These are phyloP conservation scores for Ailurus styani DNA, from an alignment of 2,113 vertebrate species.

Conservation along the genomic window DNA sequence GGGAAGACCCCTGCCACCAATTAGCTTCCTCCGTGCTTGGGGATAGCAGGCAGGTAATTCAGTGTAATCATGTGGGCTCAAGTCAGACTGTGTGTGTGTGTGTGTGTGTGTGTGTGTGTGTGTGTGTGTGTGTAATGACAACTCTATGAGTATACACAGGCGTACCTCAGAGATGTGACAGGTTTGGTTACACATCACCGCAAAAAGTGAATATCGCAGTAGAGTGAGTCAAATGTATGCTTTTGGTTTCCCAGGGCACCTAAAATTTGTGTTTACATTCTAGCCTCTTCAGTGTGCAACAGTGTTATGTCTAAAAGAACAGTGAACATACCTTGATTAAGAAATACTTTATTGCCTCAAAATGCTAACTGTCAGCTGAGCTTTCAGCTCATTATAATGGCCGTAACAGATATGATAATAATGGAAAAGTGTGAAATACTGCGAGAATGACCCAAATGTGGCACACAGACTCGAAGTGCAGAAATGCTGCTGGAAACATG, in stretches of 20 bases:
- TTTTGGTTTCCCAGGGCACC: not conserved
- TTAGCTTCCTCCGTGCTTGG: slow-evolving; percentile 30
- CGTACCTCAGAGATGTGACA: not conserved
- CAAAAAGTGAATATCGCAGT: not conserved
- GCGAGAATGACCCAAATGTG: not conserved
- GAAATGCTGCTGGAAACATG: not conserved
- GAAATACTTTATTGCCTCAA: not conserved
- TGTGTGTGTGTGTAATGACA: not conserved
- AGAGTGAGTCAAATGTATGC: not conserved
- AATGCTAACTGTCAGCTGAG: not conserved
- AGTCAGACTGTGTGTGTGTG: not conserved
- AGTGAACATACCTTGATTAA: not conserved
- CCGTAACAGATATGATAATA: not conserved
- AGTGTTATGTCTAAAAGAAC: not conserved
- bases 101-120: not conserved
- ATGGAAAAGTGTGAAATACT: not conserved
- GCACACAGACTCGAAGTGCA: not conserved
- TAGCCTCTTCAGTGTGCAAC: not conserved
- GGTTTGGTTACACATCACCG: not conserved
- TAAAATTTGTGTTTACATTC: not conserved
- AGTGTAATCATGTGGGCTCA: slow-evolving; percentile 39
- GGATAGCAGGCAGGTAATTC: slow-evolving; percentile 33
- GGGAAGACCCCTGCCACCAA: not conserved
- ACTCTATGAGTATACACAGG: not conserved
- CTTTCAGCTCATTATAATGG: not conserved